Conservation (phyloP, 2,888 invertebrate genomes). For the Lasioglossum malachurum region DNA sequence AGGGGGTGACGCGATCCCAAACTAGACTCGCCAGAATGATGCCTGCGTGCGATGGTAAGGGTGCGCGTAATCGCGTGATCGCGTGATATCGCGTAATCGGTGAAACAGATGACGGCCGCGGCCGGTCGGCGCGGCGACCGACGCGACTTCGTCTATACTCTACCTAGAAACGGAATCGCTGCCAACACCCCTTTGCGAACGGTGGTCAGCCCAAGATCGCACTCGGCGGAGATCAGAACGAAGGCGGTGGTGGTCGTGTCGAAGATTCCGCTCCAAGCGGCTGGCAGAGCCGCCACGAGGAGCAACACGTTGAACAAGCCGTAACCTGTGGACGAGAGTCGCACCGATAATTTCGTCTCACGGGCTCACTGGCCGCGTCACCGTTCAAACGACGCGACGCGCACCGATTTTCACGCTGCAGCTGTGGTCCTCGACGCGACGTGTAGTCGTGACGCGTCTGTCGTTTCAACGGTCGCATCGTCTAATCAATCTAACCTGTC, state of each 20-base stretch:
- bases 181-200: constrained; percentile 90
- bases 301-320: constrained; percentile 90
- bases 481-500: constrained; percentile 86
- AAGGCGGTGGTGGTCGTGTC: constrained; percentile 91
- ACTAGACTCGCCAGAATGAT: constrained; percentile 91
- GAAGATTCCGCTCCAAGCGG: constrained; percentile 89
- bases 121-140: background rate
- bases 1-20: constrained; percentile 92
- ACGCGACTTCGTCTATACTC: background rate
- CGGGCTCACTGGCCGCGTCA: background rate
- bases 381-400: background rate
- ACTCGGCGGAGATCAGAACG: constrained; percentile 91
- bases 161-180: constrained; percentile 90
- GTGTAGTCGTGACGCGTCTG: too few species aligned
- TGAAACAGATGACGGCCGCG: background rate
- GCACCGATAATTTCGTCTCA: background rate
- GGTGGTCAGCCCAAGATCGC: constrained; percentile 89
- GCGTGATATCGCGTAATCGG: constrained; percentile 5
- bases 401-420: background rate
- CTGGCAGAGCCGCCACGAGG: constrained; percentile 87
- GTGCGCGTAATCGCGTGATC: constrained; percentile 9
- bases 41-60: constrained; percentile 84
- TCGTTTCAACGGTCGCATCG: background rate
- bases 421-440: too few species aligned
- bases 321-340: constrained; percentile 83